Percentiles rank a stretch among this genome's conserved stretches.
phyloP scores from a whole-genome alignment of 2,797 vertebrate genomes.

The Phoxinus dragarum region DNA sequence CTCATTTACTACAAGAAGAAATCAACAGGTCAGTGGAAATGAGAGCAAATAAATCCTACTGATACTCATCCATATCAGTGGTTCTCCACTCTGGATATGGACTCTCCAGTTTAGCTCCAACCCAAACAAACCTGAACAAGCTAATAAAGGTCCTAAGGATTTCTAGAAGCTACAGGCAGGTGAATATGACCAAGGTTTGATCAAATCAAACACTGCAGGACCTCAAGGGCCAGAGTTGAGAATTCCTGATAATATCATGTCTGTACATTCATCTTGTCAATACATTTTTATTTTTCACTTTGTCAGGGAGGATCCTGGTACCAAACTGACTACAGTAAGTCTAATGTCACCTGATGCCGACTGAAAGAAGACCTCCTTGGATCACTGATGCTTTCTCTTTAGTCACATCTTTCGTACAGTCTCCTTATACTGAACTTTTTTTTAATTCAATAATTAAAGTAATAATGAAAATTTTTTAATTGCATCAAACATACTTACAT shows the following conservation, averaged over 20 bases:
- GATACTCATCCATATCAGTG: neutral
- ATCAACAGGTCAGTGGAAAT: neutral
- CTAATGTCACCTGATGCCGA: neutral
- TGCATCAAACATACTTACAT: neutral
- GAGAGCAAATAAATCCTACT: neutral
- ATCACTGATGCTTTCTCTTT: neutral
- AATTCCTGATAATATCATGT: no score
- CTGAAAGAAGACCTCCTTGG: neutral
- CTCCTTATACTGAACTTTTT: neutral
- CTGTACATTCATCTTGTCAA: no score
- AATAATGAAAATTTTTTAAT: neutral
- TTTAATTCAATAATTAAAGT: neutral
- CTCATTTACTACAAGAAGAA: constrained; percentile 73
- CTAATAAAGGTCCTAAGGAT: neutral
- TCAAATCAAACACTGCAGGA: no score
- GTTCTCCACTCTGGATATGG: no score
- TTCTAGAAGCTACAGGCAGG: no score
- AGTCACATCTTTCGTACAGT: neutral
- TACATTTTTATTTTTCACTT: neutral
- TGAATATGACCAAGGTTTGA: no score
- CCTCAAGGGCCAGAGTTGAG: no score
- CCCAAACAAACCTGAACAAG: neutral
- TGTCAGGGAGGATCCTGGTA: neutral
- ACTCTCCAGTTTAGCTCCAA: neutral
- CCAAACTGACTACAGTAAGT: neutral